Conservation (phyloP, 2,113 vertebrate genomes). For the Alligator mississippiensis region DNA sequence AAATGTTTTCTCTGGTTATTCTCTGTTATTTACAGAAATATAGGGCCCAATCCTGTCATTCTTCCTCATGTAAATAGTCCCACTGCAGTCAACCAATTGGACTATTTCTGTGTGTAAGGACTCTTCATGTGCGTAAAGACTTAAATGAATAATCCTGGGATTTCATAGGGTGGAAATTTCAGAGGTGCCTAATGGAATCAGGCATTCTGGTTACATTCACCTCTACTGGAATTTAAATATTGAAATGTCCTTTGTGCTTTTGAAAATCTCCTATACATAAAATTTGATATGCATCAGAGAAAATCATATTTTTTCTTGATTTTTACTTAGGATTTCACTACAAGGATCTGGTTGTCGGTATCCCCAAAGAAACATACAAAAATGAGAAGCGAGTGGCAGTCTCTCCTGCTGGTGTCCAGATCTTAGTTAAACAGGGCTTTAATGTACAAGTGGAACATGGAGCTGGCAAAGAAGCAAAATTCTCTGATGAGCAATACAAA, state of each 20-base stretch:
- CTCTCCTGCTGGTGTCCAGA: constrained; percentile 60
- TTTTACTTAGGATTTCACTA: constrained; percentile 68
- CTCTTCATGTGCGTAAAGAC: neutral
- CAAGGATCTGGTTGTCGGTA: constrained; percentile 77
- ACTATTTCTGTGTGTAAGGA: neutral
- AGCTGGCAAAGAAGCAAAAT: constrained; percentile 77
- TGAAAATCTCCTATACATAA: neutral
- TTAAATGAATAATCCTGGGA: neutral
- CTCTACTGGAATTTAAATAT: neutral
- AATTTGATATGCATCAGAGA: neutral
- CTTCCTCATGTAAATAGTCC: constrained; percentile 47
- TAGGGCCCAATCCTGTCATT: constrained; percentile 56
- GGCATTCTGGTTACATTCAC: rapidly evolving
- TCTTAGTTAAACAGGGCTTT: constrained; percentile 81
- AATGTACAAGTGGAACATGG: constrained; percentile 77
- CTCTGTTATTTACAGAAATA: constrained; percentile 61
- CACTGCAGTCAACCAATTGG: neutral
- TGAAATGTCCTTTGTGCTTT: neutral
- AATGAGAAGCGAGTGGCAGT: constrained; percentile 77
- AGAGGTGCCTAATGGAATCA: neutral
- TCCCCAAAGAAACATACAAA: constrained; percentile 77
- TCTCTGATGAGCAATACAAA: constrained; percentile 78
- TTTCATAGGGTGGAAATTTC: constrained; percentile 13
- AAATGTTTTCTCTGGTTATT: constrained; percentile 71
- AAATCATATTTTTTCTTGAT: neutral